These are phyloP conservation scores for Agrilus mali DNA, from an alignment of 2,888 invertebrate genomes.

Conservation along the genomic window DNA sequence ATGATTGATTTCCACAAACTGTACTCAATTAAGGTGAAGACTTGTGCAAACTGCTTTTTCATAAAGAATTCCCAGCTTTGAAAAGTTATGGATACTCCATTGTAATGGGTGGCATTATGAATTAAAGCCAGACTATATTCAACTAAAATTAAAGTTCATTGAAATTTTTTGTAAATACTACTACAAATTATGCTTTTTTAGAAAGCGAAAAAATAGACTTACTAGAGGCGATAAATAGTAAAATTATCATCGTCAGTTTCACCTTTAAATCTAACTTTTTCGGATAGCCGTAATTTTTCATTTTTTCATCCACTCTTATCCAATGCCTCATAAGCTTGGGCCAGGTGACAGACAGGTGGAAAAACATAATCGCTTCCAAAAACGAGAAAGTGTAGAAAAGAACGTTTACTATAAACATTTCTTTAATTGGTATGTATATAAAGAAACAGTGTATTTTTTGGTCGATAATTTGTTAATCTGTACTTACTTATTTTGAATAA, in stretches of 20 bases:
- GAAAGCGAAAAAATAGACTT: not conserved
- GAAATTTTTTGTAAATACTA: not conserved
- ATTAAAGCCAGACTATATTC: constrained; percentile 13
- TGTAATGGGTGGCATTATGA: not conserved
- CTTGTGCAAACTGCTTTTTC: constrained; percentile 31
- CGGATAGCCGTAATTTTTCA: constrained; percentile 12
- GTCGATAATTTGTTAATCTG: no score
- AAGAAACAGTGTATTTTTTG: no score
- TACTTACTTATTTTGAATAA: no score
- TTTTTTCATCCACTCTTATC: constrained; percentile 10
- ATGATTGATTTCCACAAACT: constrained; percentile 35
- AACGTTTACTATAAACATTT: constrained; percentile 24
- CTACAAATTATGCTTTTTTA: no score
- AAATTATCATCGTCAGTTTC: constrained; percentile 6
- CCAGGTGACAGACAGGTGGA: constrained; percentile 37
- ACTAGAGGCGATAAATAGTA: constrained; percentile 6
- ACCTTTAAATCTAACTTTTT: constrained; percentile 6
- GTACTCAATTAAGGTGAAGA: constrained; percentile 35
- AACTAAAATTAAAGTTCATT: constrained; percentile 8
- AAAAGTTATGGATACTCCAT: not conserved
- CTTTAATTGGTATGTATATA: no score
- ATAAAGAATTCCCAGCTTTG: constrained; percentile 5
- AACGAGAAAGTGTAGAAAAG: constrained; percentile 44
- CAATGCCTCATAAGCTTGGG: constrained; percentile 25
- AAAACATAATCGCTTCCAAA: constrained; percentile 38